Percentiles rank a stretch among this genome's conserved stretches.
phyloP scores from a whole-genome alignment of 2,797 vertebrate species.

The Gobio occitaniae region DNA sequence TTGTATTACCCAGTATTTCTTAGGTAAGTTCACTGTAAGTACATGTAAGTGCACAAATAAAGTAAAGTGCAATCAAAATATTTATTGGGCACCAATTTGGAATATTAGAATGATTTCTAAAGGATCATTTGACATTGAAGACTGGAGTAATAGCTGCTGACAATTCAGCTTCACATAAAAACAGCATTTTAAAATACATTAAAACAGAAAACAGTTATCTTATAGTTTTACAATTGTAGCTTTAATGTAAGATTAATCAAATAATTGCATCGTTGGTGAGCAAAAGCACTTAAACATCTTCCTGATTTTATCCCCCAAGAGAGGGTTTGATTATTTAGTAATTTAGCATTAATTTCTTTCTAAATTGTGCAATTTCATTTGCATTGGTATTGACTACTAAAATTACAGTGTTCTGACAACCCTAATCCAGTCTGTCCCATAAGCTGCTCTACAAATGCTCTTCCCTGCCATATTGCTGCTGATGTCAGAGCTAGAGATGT shows the following conservation, averaged over 20 bases:
- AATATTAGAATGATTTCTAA: not conserved
- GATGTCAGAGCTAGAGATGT: slow-evolving; percentile 34
- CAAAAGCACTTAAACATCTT: not conserved
- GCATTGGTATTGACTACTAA: not conserved
- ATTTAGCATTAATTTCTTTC: not conserved
- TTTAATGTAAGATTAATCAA: not conserved
- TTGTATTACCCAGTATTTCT: too few relatives aligned
- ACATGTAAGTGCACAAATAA: too few relatives aligned
- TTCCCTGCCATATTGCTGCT: slow-evolving; percentile 31
- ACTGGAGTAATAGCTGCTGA: not conserved
- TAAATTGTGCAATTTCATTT: not conserved
- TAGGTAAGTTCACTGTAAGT: too few relatives aligned
- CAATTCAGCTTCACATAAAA: not conserved
- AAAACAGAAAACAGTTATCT: not conserved
- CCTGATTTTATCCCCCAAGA: not conserved
- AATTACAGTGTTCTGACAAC: slow-evolving; percentile 18
- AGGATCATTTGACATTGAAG: not conserved
- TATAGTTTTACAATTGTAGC: not conserved
- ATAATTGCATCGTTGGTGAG: not conserved
- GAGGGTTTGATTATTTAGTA: not conserved
- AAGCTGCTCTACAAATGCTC: slow-evolving; percentile 26
- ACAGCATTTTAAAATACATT: not conserved
- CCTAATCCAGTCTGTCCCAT: not conserved
- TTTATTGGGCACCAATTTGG: not conserved
- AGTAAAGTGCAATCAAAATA: too few relatives aligned